These are phyloP conservation scores for Cyphomyrus plagiostoma DNA, from an alignment of 2,113 vertebrate species.

Conservation along the genomic window DNA sequence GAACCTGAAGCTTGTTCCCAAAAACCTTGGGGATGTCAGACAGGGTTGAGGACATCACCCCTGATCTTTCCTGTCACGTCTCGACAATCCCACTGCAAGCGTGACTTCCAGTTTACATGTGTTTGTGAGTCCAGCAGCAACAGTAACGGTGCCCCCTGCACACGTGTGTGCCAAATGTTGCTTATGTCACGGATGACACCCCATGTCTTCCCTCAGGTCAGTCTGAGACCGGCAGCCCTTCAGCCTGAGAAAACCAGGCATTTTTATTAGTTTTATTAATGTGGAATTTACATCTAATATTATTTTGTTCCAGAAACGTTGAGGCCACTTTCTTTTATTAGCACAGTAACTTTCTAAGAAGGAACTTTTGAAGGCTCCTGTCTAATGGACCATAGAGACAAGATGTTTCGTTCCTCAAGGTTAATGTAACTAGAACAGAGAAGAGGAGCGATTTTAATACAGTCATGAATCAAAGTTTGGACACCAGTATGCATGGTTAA, in stretches of 20 bases:
- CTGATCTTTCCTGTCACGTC: constrained; percentile 7
- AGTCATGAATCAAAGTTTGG: constrained; percentile 24
- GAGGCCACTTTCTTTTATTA: not conserved
- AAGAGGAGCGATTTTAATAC: constrained; percentile 14
- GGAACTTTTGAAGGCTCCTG: constrained; percentile 31
- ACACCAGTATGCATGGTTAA: not conserved
- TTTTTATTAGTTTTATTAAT: not conserved
- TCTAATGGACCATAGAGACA: constrained; percentile 36
- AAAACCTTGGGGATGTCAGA: not conserved
- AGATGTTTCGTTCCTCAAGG: constrained; percentile 35
- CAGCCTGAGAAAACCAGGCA: not conserved
- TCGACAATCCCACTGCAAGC: not conserved
- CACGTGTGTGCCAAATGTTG: not conserved
- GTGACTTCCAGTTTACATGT: not conserved
- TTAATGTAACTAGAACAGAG: constrained; percentile 29
- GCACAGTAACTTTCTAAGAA: constrained; percentile 12
- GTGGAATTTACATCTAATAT: not conserved
- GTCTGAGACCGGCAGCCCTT: not conserved
- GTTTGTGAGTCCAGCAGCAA: not conserved
- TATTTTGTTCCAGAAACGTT: not conserved
- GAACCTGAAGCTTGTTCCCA: not conserved
- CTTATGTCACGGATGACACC: not conserved
- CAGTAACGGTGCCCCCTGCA: not conserved
- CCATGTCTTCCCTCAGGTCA: not conserved
- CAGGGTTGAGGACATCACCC: not conserved